Evolutionary conservation across 2,888 invertebrate genomes (phyloP), one percentile per base, ranked within the genome.

Genomic region (Chrysomela aeneicollis): DNA sequence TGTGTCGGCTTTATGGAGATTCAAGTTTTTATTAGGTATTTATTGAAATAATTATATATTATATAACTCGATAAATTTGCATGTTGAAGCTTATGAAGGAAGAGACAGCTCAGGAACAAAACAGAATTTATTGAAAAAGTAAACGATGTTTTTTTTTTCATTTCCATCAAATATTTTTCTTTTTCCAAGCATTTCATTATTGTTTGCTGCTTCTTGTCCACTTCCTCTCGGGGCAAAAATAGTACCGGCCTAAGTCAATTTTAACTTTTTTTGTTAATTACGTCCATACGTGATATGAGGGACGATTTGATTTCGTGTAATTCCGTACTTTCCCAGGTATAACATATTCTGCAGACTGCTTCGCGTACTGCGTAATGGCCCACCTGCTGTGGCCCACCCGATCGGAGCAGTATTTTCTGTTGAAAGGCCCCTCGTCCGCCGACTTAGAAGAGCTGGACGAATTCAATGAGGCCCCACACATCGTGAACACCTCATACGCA

Each of bases 331-430:
- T 83, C 84, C 0, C 82, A 95, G 97, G 96, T 77, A 96, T 98
- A 77, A 95, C 95, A 19, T 95, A 95, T 81, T 95, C 97, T 0
- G 97, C 96, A 0, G 97, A 98, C 80, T 95, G 96, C 82, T 87
- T 97, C 76, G 97, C 97, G 0, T 96, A 94, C 81, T 94, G 94
- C 75, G 93, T 97, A 37, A 94, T 98, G 92, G 92, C 97, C 0
- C 97, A 98, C 80, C 85, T 98, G 69, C 85, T 98, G 68, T 98
- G 97, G 97, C 98, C 98, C 42, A 95, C 94, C 59, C 87, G 96
- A 59, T 93, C 94, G 37, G 95, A 96, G 74, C 94, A 96, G 82
- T 97, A 96, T 84, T 90, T 97, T 78, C 85, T 95, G 62, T 84
- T 95, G 35, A 90, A 93, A 35, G 90, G 90, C 47, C 85, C 88